Conservation (phyloP, 2,888 invertebrate genomes). For the Aphidius colemani region DNA sequence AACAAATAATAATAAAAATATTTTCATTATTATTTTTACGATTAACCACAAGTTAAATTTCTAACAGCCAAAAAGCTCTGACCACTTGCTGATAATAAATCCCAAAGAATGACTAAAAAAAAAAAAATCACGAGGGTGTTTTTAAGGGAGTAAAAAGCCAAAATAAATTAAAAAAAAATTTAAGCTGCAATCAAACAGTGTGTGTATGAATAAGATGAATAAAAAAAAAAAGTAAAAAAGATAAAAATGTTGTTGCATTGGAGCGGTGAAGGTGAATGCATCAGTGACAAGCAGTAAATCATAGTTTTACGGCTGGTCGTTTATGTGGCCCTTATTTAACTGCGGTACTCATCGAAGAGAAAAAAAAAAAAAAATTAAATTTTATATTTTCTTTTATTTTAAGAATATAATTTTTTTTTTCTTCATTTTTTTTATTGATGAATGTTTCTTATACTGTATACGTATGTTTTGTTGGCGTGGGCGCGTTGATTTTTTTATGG, state of each 20-base stretch:
- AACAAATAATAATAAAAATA: no score
- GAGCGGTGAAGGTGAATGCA: conserved; percentile 39
- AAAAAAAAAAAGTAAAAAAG: conserved; percentile 33
- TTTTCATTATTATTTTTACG: no score
- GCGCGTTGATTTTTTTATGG: conserved; percentile 23
- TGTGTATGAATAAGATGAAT: conserved; percentile 10
- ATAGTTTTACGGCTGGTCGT: conserved; percentile 55
- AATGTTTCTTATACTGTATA: conserved; percentile 1
- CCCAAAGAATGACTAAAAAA: neutral
- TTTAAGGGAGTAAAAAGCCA: no score
- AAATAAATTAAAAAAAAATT: no score
- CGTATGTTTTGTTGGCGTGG: conserved; percentile 20
- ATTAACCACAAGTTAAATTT: neutral
- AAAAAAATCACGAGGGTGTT: neutral
- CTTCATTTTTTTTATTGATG: conserved; percentile 15
- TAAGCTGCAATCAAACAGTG: neutral
- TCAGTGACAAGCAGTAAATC: conserved; percentile 58
- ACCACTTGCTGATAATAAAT: conserved; percentile 2
- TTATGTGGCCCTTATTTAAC: conserved; percentile 45
- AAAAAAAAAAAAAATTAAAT: conserved; percentile 6
- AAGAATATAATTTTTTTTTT: conserved; percentile 22
- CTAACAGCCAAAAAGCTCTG: neutral
- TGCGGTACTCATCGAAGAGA: conserved; percentile 47
- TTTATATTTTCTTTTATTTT: conserved; percentile 22
- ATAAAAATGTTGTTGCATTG: conserved; percentile 31